phyloP scores from a whole-genome alignment of 1,140 invertebrate genomes.

The Parasteatoda tepidariorum region DNA sequence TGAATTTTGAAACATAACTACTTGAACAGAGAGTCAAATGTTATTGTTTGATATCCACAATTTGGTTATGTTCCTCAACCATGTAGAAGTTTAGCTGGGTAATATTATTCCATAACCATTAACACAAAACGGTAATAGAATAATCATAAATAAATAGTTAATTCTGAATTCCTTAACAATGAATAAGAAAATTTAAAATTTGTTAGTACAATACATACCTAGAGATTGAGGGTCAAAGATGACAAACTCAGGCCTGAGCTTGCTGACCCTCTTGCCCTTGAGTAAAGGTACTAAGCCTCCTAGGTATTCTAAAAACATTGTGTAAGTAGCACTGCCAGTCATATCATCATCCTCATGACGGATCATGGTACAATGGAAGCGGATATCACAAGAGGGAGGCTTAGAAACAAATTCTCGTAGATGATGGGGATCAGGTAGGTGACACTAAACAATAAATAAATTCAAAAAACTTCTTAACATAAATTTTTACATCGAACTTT shows the following conservation, averaged over 20 bases:
- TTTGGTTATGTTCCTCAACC: too few species aligned
- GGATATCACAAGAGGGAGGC: constrained; percentile 83
- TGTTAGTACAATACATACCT: constrained; percentile 70
- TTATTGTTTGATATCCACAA: too few species aligned
- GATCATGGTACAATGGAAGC: constrained; percentile 96
- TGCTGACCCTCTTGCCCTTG: constrained; percentile 94
- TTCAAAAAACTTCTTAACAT: constrained; percentile 1
- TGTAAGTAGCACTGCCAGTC: constrained; percentile 76
- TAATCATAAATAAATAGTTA: too few species aligned
- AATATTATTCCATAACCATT: too few species aligned
- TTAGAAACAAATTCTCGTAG: constrained; percentile 93
- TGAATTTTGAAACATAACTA: too few species aligned
- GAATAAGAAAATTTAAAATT: too few species aligned
- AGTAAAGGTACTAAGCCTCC: constrained; percentile 95
- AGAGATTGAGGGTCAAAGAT: constrained; percentile 94
- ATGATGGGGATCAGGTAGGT: constrained; percentile 88
- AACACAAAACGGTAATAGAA: too few species aligned
- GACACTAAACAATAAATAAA: constrained; percentile 76
- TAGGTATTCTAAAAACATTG: constrained; percentile 95
- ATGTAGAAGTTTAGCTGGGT: too few species aligned
- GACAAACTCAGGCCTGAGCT: constrained; percentile 97
- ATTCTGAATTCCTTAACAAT: too few species aligned
- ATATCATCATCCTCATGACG: constrained; percentile 83
- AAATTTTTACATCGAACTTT: too few species aligned
- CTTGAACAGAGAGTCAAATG: too few species aligned